Conservation (phyloP, 2,113 vertebrate genomes). For the Phalacrocorax pelagicus region DNA sequence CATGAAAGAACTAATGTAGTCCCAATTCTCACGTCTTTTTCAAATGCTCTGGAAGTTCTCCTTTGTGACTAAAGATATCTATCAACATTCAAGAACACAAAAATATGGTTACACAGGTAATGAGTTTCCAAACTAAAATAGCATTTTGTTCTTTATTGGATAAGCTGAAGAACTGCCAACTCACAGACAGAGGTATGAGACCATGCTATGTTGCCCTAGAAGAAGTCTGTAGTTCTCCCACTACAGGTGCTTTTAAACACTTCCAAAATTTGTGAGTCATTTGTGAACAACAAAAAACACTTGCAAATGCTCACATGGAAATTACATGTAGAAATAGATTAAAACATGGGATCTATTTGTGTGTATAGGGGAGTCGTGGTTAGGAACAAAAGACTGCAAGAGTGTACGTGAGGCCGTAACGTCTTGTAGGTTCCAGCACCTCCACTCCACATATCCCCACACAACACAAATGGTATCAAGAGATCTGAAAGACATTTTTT, state of each 20-base stretch:
- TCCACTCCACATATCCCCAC: not conserved
- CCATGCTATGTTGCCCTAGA: not conserved
- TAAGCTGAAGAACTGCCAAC: not conserved
- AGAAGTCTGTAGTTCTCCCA: not conserved
- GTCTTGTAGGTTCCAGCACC: not conserved
- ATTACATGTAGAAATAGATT: not conserved
- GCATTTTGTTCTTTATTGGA: not conserved
- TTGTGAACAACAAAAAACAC: not conserved
- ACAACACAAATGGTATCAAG: not conserved
- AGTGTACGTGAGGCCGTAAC: not conserved
- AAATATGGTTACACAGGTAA: not conserved
- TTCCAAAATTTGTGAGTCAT: not conserved
- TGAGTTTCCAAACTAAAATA: not conserved
- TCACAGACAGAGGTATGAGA: not conserved
- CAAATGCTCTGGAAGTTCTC: not conserved
- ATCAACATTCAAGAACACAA: not conserved
- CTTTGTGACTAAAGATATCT: not conserved
- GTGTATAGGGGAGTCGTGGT: not conserved
- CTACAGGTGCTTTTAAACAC: not conserved
- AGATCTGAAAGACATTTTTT: fast-evolving
- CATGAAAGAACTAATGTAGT: fast-evolving
- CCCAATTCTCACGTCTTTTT: not conserved
- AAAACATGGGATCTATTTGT: not conserved
- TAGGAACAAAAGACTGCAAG: not conserved
- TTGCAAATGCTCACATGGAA: not conserved